Evolutionary conservation across 2,113 vertebrate genomes (phyloP), one percentile per base, ranked within the genome.

Genomic region (Archilochus colubris): DNA sequence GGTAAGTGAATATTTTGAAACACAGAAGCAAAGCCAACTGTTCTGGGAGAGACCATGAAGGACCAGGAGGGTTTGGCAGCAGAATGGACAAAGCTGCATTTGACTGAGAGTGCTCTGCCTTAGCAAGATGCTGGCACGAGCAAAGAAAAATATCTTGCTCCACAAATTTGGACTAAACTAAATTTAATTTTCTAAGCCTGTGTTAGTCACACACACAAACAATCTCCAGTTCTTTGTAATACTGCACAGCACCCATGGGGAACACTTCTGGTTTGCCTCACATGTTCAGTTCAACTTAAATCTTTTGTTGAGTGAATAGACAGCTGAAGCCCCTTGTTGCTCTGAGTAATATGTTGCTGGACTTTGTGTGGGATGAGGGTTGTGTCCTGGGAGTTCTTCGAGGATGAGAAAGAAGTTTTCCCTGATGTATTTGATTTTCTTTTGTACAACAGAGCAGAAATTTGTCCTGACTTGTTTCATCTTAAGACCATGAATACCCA

Each of bases 1-100:
- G 36, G 51, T 51, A 55, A 82, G 86, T 59, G 66, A 62, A 38
- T 81, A 14, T 82, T 95, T 77, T 77, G 63, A 86, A 92, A 83
- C 19, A 36, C 5, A 3, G 11, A 9, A 5, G 51, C 12, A 55
- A 59, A 54, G 48, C 40, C 3, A 10, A 40, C 77, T 83, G 73
- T 67, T 92, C 16, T 81, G 53, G 31, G 57, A 72, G 58, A 88
- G 31, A 63, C 43, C 54, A n/a, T 4, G 4, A 53, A 62, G 58
- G 17, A 73, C 25, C 55, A 51, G 64, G 18, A 80, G 23, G 8
- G 18, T 73, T 61, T 94, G 82, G 67, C 15, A 73, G 77, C 54
- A 73, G 55, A 87, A 46, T 0, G 2, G 22, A 38, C 30, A 88
- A 84, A 92, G 40, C 21, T 16, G 24, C 30, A 11, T 79, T 74